A percentile compares a stretch with the other conserved stretches of the same genome.
Conservation (phyloP, 2,113 vertebrate species). For the Prinia subflava region DNA sequence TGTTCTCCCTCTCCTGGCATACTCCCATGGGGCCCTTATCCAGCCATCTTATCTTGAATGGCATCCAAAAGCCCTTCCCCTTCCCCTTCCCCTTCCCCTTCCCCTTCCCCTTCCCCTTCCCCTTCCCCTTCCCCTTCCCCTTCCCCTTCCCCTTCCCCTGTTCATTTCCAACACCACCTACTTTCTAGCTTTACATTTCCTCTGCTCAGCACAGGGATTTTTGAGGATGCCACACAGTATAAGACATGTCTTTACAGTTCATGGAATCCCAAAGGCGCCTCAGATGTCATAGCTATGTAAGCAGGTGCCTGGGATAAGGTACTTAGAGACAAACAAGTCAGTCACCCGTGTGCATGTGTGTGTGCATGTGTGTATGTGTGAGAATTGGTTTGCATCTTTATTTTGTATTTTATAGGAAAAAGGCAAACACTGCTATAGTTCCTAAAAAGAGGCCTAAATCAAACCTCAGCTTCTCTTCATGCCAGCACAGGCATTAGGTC, state of each 20-base stretch:
- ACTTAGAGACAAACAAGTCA: not conserved
- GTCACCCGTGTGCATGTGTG: not conserved
- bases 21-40: not conserved
- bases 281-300: not conserved
- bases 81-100: not conserved
- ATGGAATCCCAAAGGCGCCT: not conserved
- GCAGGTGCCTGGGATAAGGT: accelerated
- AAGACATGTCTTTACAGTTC: not conserved
- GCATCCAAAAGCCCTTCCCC: not conserved
- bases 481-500: not conserved
- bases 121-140: not conserved
- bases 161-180: not conserved
- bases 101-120: not conserved
- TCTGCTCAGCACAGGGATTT: not conserved
- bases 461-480: not conserved
- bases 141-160: not conserved
- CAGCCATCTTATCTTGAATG: not conserved
- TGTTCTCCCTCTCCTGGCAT: not conserved
- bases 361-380: too few species aligned
- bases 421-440: not conserved
- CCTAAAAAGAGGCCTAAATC: not conserved
- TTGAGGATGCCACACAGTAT: not conserved
- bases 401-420: not conserved
- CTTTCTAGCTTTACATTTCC: not conserved
- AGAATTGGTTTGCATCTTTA: not conserved